Percentiles rank a stretch among this genome's conserved stretches.
These are phyloP conservation scores for Lates calcarifer DNA, from an alignment of 2,113 vertebrate species.

Conservation along the genomic window DNA sequence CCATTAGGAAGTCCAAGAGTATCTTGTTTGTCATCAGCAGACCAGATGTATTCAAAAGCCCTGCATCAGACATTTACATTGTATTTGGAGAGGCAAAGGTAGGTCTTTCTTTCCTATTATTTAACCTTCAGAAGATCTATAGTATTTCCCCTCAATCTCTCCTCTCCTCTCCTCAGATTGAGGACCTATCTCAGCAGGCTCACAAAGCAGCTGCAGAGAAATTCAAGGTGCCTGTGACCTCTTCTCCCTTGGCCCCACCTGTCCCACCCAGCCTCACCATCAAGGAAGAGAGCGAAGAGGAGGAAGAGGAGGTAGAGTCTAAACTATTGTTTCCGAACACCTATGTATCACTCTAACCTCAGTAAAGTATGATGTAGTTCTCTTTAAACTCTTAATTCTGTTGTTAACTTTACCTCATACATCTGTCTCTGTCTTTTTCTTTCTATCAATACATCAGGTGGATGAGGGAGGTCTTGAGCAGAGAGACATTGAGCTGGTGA, in stretches of 20 bases:
- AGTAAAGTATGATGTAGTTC: neutral
- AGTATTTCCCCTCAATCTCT: neutral
- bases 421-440: neutral
- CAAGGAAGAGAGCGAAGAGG: slow-evolving; percentile 93
- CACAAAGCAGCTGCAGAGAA: slow-evolving; percentile 97
- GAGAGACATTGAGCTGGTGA: slow-evolving; percentile 95
- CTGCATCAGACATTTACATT: slow-evolving; percentile 96
- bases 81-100: slow-evolving; percentile 98
- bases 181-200: slow-evolving; percentile 97
- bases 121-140: neutral
- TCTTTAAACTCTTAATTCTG: neutral
- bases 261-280: slow-evolving; percentile 87
- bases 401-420: neutral
- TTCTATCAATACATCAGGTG: slow-evolving; percentile 81
- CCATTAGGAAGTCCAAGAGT: slow-evolving; percentile 98
- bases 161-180: slow-evolving; percentile 86
- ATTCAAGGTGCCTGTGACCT: slow-evolving; percentile 96
- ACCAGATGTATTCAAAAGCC: slow-evolving; percentile 98
- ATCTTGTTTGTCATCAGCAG: slow-evolving; percentile 97
- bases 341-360: neutral
- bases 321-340: slow-evolving; percentile 2
- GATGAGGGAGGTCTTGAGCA: slow-evolving; percentile 94
- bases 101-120: slow-evolving; percentile 2
- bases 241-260: slow-evolving; percentile 87
- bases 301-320: slow-evolving; percentile 85